Evolutionary conservation across 2,797 vertebrate species (phyloP).

Genomic region (Pseudochromis fuscus): DNA sequence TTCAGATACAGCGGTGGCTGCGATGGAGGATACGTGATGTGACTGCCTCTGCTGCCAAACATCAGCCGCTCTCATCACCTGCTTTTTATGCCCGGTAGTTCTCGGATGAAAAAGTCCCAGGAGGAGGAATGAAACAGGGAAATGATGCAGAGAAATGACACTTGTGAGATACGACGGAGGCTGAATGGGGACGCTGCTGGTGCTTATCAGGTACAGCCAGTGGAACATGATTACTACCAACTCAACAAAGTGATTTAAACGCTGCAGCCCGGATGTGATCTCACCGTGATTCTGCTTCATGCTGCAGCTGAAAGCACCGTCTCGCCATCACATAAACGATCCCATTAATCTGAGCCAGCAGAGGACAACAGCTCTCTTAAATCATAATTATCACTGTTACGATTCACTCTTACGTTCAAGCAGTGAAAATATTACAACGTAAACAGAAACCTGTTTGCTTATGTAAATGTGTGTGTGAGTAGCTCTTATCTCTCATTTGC

Average conservation of each 20-base stretch:
- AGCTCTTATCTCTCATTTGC: constrained; percentile 6
- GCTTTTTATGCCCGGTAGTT: constrained; percentile 50
- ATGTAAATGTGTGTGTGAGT: constrained; percentile 1
- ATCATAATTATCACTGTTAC: constrained; percentile 63
- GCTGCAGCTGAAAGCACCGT: constrained; percentile 31
- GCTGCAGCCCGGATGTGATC: constrained; percentile 25
- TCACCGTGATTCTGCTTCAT: constrained; percentile 9
- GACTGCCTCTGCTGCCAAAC: constrained; percentile 53
- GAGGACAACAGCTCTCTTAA: constrained; percentile 61
- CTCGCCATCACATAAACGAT: constrained; percentile 52
- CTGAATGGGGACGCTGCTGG: constrained; percentile 45
- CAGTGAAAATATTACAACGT: constrained; percentile 41
- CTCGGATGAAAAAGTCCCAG: constrained; percentile 35
- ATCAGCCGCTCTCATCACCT: constrained; percentile 46
- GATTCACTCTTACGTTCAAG: constrained; percentile 43
- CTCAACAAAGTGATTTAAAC: constrained; percentile 46
- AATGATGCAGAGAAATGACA: constrained; percentile 68
- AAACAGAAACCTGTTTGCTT: constrained; percentile 28
- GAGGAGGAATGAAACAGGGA: constrained; percentile 33
- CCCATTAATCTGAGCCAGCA: constrained; percentile 66
- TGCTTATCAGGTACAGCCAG: constrained; percentile 61
- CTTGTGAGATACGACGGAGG: constrained; percentile 42
- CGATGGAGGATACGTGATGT: constrained; percentile 29
- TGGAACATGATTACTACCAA: constrained; percentile 53
- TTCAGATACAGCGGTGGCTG: constrained; percentile 53